Evolutionary conservation across 2,797 vertebrate genomes (phyloP).

Genomic region (Chromis chromis): DNA sequence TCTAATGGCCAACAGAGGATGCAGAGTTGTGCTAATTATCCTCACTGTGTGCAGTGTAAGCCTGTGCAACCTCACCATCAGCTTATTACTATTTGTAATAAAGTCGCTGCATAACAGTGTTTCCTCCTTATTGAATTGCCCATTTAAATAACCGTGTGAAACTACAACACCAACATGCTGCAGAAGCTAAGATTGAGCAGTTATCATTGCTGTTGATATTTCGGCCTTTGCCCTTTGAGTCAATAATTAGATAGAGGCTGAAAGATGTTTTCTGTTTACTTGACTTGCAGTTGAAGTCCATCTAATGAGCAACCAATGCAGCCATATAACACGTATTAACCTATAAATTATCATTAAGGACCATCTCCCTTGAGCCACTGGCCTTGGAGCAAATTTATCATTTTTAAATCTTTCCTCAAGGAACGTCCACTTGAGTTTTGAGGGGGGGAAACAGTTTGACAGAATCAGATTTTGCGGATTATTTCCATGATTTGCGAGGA

Average conservation of each 20-base stretch:
- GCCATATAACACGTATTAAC: not conserved
- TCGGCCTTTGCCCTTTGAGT: conserved; percentile 25
- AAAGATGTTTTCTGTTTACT: conserved; percentile 38
- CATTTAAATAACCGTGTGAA: conserved; percentile 32
- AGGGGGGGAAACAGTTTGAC: conserved; percentile 2
- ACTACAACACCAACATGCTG: conserved; percentile 19
- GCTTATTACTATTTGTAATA: conserved; percentile 27
- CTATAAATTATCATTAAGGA: not conserved
- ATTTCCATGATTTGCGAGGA: conserved; percentile 40
- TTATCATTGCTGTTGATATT: conserved; percentile 39
- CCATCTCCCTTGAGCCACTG: conserved; percentile 18
- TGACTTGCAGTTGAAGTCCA: conserved; percentile 35
- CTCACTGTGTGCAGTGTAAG: not conserved
- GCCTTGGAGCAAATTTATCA: conserved; percentile 13
- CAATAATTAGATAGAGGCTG: conserved; percentile 19
- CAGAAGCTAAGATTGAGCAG: conserved; percentile 31
- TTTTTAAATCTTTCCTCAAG: conserved; percentile 12
- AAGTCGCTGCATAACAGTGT: conserved; percentile 21
- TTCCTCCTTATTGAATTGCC: conserved; percentile 17
- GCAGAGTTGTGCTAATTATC: conserved; percentile 18
- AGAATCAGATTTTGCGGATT: conserved; percentile 15
- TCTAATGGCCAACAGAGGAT: conserved; percentile 12
- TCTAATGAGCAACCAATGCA: conserved; percentile 34
- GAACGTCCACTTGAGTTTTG: conserved; percentile 7
- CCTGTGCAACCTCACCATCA: conserved; percentile 11